phyloP scores from a whole-genome alignment of 2,797 vertebrate species.

The Linurgus olivaceus region DNA sequence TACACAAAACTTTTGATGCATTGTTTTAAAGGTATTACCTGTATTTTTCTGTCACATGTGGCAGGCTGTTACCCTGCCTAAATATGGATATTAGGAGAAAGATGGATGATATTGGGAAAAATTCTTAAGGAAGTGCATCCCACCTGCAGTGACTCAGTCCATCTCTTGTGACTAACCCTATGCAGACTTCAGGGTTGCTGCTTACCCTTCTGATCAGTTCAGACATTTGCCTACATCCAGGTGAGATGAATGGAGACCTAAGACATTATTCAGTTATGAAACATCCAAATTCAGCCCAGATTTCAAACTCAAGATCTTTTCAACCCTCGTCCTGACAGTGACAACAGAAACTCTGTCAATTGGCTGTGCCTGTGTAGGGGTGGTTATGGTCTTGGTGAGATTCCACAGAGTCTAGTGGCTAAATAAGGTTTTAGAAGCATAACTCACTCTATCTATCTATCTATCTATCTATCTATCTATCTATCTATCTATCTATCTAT shows the following conservation, averaged over 20 bases:
- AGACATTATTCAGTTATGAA: not conserved
- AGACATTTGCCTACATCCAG: not conserved
- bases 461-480: not conserved
- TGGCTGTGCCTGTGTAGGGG: fast-evolving
- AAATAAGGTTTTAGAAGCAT: not conserved
- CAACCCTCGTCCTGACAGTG: not conserved
- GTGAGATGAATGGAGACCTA: not conserved
- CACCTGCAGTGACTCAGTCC: not conserved
- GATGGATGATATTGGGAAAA: not conserved
- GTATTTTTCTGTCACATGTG: not conserved
- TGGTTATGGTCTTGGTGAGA: not conserved
- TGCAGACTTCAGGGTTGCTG: not conserved
- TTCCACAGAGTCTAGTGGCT: not conserved
- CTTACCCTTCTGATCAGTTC: not conserved
- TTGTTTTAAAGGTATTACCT: not conserved
- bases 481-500: not conserved
- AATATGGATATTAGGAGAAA: not conserved
- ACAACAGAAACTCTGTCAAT: not conserved
- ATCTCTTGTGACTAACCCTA: not conserved
- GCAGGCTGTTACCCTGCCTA: not conserved
- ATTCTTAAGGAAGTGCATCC: not conserved
- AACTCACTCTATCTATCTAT: not conserved
- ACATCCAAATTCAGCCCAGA: not conserved
- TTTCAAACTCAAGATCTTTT: not conserved
- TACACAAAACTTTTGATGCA: not conserved